Evolutionary conservation across 2,113 vertebrate genomes (phyloP).

Genomic region (Brevimyrus niger): DNA sequence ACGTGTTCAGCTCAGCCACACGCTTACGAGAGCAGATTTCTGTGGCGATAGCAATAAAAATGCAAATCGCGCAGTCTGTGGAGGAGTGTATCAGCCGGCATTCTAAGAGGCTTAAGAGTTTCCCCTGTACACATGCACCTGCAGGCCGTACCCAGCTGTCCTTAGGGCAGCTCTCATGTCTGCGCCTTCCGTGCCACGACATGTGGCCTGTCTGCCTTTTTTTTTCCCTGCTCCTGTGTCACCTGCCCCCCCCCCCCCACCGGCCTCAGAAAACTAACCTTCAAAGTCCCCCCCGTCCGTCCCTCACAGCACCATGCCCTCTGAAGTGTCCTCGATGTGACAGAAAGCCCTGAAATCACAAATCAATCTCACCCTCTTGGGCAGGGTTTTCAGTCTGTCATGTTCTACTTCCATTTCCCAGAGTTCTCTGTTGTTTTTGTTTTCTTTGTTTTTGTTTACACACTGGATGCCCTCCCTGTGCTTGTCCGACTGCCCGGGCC

Average conservation of each 20-base stretch:
- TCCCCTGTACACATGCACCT: conserved; percentile 16
- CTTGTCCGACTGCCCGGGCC: not conserved
- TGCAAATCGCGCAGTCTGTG: conserved; percentile 40
- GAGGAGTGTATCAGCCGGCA: conserved; percentile 29
- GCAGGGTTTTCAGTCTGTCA: conserved; percentile 29
- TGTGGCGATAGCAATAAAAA: conserved; percentile 51
- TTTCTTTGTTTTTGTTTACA: conserved; percentile 34
- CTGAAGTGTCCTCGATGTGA: conserved; percentile 50
- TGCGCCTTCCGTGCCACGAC: too few species aligned
- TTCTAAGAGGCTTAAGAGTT: conserved; percentile 32
- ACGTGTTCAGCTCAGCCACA: not conserved
- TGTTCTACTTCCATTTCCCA: not conserved
- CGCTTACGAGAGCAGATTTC: conserved; percentile 28
- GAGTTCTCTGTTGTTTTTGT: conserved; percentile 16
- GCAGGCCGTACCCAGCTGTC: conserved; percentile 24
- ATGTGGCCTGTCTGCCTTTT: not conserved
- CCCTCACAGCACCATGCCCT: conserved; percentile 16
- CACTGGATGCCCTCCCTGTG: not conserved
- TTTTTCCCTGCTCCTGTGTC: not conserved
- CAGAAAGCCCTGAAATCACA: conserved; percentile 17
- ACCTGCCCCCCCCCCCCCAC: not conserved
- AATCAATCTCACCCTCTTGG: conserved; percentile 36
- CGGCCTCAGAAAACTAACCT: not conserved
- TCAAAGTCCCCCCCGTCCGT: not conserved
- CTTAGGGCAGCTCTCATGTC: not conserved